These are phyloP conservation scores for Ephialtes manifestator DNA, from an alignment of 2,888 invertebrate species.

Conservation along the genomic window DNA sequence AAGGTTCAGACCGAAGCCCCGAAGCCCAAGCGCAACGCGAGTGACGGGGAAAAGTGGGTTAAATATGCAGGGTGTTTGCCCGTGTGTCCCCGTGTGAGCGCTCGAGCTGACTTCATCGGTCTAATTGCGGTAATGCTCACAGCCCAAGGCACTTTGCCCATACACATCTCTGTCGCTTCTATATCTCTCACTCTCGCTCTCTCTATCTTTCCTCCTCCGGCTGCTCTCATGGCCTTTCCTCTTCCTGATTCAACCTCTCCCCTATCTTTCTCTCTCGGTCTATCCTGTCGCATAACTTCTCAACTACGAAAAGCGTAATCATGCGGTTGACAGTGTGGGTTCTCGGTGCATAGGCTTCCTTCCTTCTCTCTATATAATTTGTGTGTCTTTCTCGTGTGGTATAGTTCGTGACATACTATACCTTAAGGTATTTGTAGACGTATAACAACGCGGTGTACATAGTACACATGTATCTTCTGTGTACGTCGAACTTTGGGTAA, in stretches of 20 bases:
- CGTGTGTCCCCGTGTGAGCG: conserved; percentile 72
- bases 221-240: conserved; percentile 13
- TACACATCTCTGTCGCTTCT: conserved; percentile 53
- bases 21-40: conserved; percentile 34
- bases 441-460: neutral
- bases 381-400: conserved; percentile 29
- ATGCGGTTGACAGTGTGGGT: conserved; percentile 66
- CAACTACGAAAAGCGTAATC: conserved; percentile 72
- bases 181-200: conserved; percentile 41
- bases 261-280: conserved; percentile 35
- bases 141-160: conserved; percentile 76
- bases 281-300: conserved; percentile 54
- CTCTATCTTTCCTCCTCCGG: conserved; percentile 27
- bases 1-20: conserved; percentile 40
- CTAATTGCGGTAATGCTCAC: conserved; percentile 82
- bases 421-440: conserved; percentile 1
- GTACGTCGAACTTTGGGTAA: conserved; percentile 23
- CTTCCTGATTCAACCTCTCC: conserved; percentile 18
- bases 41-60: conserved; percentile 76
- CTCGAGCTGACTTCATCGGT: conserved; percentile 77
- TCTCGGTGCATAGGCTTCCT: conserved; percentile 32
- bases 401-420: conserved; percentile 17
- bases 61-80: conserved; percentile 82
- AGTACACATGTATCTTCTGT: neutral
- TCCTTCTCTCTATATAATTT: conserved; percentile 23